These are phyloP conservation scores for Leptodactylus fuscus DNA, from an alignment of 2,113 vertebrate species.

Conservation along the genomic window DNA sequence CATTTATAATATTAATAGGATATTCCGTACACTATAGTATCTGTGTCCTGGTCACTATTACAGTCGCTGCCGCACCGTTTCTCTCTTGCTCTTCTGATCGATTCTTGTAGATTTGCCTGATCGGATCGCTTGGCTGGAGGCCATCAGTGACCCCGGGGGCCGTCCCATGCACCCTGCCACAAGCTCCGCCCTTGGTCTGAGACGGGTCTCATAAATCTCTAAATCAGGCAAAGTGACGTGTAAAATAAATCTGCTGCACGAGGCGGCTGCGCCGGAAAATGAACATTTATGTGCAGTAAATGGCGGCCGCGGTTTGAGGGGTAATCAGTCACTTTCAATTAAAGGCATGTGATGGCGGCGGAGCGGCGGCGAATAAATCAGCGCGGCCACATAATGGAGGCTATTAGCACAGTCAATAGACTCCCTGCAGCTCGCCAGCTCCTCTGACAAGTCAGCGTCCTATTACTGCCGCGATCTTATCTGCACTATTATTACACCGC, in stretches of 20 bases:
- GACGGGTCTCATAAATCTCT: background rate
- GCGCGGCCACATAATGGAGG: slow-evolving; percentile 78
- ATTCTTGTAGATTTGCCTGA: too few relatives aligned
- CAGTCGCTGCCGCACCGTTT: too few relatives aligned
- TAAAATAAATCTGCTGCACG: background rate
- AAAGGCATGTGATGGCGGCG: slow-evolving; percentile 77
- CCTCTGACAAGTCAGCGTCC: slow-evolving; percentile 79
- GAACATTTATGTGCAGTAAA: slow-evolving; percentile 28
- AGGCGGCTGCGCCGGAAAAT: background rate
- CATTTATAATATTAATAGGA: too few relatives aligned
- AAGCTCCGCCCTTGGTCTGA: too few relatives aligned
- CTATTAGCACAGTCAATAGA: slow-evolving; percentile 80
- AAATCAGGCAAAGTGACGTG: background rate
- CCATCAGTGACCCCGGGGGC: too few relatives aligned
- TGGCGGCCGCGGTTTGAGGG: background rate
- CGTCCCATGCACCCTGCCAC: too few relatives aligned
- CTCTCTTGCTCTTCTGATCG: too few relatives aligned
- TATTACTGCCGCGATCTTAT: slow-evolving; percentile 86
- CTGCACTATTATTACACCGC: slow-evolving; percentile 78
- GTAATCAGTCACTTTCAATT: slow-evolving; percentile 80
- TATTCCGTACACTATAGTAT: too few relatives aligned
- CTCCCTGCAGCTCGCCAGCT: slow-evolving; percentile 78
- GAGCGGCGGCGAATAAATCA: slow-evolving; percentile 78
- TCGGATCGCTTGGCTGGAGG: too few relatives aligned
- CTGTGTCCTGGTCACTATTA: too few relatives aligned